Conservation (phyloP, 2,888 invertebrate species). For the Chelonus formosanus region DNA sequence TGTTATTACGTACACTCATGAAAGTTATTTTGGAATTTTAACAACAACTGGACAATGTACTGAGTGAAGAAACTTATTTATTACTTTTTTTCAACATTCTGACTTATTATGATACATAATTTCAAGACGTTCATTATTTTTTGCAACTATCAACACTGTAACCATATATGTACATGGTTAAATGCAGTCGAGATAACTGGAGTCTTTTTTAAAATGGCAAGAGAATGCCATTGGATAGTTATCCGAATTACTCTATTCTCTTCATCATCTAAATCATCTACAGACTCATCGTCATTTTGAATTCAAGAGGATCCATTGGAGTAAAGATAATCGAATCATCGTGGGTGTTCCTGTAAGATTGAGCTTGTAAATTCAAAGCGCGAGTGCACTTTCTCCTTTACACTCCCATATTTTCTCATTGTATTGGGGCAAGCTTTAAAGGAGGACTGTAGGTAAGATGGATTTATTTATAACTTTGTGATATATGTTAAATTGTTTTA, state of each 20-base stretch:
- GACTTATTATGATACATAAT: neutral
- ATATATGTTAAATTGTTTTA: too few species aligned
- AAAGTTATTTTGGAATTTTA: neutral
- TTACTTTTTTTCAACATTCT: neutral
- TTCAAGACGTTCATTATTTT: too few species aligned
- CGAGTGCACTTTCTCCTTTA: constrained; percentile 33
- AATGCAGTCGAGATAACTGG: too few species aligned
- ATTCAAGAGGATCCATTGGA: neutral
- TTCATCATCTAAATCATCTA: too few species aligned
- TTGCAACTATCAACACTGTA: constrained; percentile 27
- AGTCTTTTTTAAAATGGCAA: too few species aligned
- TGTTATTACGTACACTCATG: neutral
- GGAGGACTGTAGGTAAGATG: too few species aligned
- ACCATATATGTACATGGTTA: too few species aligned
- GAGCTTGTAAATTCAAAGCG: constrained; percentile 16
- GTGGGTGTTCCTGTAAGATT: constrained; percentile 50
- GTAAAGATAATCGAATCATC: constrained; percentile 48
- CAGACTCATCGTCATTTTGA: too few species aligned
- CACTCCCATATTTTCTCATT: constrained; percentile 16
- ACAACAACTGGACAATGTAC: constrained; percentile 3
- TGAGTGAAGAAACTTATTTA: neutral
- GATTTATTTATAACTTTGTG: too few species aligned
- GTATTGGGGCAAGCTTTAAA: too few species aligned
- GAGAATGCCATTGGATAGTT: too few species aligned
- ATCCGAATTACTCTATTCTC: too few species aligned